These are phyloP conservation scores for Drosophila niveifrons DNA, from an alignment of 2,888 invertebrate genomes.

Conservation along the genomic window DNA sequence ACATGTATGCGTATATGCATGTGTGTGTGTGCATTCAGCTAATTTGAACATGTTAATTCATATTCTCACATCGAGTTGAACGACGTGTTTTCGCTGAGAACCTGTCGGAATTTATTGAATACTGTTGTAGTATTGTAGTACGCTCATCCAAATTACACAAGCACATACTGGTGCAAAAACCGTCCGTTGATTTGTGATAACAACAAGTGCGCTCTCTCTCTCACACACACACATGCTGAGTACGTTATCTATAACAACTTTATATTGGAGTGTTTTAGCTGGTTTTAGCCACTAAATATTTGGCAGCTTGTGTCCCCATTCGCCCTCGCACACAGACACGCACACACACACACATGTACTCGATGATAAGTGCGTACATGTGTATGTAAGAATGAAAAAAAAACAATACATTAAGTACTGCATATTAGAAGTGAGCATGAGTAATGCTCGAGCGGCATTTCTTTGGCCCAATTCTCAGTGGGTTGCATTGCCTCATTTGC, in stretches of 20 bases:
- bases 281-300: conserved; percentile 37
- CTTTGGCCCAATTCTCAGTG: conserved; percentile 35
- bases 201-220: conserved; percentile 52
- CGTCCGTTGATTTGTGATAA: conserved; percentile 46
- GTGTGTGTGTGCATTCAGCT: conserved; percentile 18
- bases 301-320: conserved; percentile 33
- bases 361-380: conserved; percentile 4
- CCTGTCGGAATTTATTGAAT: conserved; percentile 22
- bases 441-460: conserved; percentile 44
- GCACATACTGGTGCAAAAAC: conserved; percentile 7
- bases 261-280: conserved; percentile 23
- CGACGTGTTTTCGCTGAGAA: conserved; percentile 38
- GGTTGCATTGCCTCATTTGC: conserved; percentile 5
- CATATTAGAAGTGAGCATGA: conserved; percentile 34
- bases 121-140: conserved; percentile 4
- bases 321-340: conserved; percentile 11
- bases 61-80: conserved; percentile 20
- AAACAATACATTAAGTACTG: conserved; percentile 1
- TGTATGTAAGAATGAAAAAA: background rate
- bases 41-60: conserved; percentile 12
- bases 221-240: background rate
- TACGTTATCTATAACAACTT: conserved; percentile 47
- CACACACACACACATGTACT: background rate
- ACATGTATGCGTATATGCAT: background rate
- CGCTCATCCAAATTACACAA: conserved; percentile 29